phyloP scores from a whole-genome alignment of 2,797 vertebrate species.

The Miichthys miiuy region DNA sequence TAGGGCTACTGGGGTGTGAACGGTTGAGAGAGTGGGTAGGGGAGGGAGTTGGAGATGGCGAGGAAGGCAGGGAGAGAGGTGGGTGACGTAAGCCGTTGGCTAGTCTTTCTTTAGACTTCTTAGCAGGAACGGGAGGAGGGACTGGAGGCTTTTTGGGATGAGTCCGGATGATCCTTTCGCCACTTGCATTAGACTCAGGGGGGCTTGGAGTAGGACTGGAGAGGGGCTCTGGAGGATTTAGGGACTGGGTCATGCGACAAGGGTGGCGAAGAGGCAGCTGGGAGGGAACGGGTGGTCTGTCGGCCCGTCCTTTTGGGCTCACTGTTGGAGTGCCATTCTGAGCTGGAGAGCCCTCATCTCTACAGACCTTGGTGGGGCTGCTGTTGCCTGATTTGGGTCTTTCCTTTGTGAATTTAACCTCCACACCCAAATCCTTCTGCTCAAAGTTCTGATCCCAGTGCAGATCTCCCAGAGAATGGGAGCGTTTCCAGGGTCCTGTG shows the following conservation, averaged over 20 bases:
- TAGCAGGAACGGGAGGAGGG: constrained; percentile 96
- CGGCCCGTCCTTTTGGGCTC: constrained; percentile 64
- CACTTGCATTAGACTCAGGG: constrained; percentile 59
- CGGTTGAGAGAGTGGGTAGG: constrained; percentile 74
- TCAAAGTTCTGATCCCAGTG: constrained; percentile 82
- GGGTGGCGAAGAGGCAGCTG: constrained; percentile 72
- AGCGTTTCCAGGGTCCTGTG: constrained; percentile 89
- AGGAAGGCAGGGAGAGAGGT: constrained; percentile 79
- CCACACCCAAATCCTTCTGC: constrained; percentile 63
- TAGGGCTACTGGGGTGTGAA: constrained; percentile 77
- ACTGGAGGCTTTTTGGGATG: constrained; percentile 92
- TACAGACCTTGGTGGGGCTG: constrained; percentile 53
- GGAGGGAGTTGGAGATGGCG: constrained; percentile 75
- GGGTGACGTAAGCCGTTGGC: constrained; percentile 90
- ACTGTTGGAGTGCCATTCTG: constrained; percentile 52
- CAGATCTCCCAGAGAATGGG: constrained; percentile 93
- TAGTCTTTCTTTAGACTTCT: constrained; percentile 94
- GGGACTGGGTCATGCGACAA: constrained; percentile 44
- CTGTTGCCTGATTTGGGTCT: constrained; percentile 37
- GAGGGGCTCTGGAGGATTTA: constrained; percentile 56
- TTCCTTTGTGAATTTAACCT: constrained; percentile 49
- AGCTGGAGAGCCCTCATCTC: constrained; percentile 40
- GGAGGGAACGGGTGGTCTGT: constrained; percentile 75
- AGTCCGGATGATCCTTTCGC: constrained; percentile 81
- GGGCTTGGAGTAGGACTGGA: constrained; percentile 74